Conservation (phyloP, 2,797 vertebrate species). For the Aplochiton taeniatus region DNA sequence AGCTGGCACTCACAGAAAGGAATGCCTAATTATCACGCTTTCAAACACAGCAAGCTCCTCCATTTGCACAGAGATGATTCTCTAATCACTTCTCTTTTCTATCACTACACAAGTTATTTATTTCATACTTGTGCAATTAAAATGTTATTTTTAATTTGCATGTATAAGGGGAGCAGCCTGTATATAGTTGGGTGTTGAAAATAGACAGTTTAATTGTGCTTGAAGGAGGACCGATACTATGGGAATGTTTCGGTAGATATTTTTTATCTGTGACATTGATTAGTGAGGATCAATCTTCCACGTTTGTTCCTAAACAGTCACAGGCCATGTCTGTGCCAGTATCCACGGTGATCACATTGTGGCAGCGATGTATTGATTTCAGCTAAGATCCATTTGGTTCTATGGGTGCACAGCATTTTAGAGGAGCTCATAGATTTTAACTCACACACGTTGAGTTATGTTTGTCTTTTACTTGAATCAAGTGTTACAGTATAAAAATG, state of each 20-base stretch:
- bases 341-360: too few species aligned
- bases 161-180: conserved; percentile 28
- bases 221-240: conserved; percentile 29
- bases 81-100: conserved; percentile 64
- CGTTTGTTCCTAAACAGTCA: neutral
- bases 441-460: too few species aligned
- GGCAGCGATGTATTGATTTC: too few species aligned
- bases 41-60: conserved; percentile 57
- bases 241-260: conserved; percentile 25
- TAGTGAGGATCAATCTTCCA: neutral
- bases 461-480: too few species aligned
- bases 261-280: conserved; percentile 10
- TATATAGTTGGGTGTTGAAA: conserved; percentile 12
- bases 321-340: too few species aligned
- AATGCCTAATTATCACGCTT: conserved; percentile 73
- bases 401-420: too few species aligned
- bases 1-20: conserved; percentile 67
- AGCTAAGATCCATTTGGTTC: too few species aligned
- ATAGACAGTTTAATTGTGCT: conserved; percentile 39
- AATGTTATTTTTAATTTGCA: conserved; percentile 46
- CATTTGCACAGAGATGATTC: conserved; percentile 55
- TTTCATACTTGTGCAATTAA: conserved; percentile 64
- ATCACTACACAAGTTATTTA: conserved; percentile 56
- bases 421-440: too few species aligned
- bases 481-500: too few species aligned